phyloP scores from a whole-genome alignment of 2,888 invertebrate genomes.

The Agriopis marginaria region DNA sequence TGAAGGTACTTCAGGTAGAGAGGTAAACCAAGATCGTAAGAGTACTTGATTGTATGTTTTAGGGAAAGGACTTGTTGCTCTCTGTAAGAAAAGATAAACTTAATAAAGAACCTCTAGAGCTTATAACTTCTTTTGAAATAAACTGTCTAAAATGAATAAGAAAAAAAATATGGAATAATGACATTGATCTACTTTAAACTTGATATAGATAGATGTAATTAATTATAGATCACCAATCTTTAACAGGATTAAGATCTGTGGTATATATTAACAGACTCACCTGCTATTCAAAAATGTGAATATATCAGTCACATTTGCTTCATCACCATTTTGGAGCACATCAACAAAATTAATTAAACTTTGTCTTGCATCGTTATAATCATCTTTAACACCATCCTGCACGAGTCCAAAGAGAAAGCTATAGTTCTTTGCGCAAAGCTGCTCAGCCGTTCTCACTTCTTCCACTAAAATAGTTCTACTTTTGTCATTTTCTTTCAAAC shows the following conservation, averaged over 20 bases:
- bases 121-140: background rate
- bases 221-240: background rate
- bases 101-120: background rate
- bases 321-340: conserved; percentile 50
- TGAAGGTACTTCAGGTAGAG: conserved; percentile 76
- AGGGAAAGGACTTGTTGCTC: conserved; percentile 59
- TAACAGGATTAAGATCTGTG: too few relatives aligned
- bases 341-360: conserved; percentile 62
- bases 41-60: conserved; percentile 64
- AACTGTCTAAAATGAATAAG: too few relatives aligned
- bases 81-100: conserved; percentile 55
- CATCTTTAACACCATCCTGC: conserved; percentile 54
- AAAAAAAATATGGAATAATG: too few relatives aligned
- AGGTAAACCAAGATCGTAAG: conserved; percentile 72
- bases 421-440: conserved; percentile 71
- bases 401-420: conserved; percentile 60
- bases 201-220: background rate
- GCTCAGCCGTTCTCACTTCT: conserved; percentile 60
- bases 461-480: conserved; percentile 64
- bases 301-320: conserved; percentile 55
- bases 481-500: conserved; percentile 59
- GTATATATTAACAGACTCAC: conserved; percentile 53
- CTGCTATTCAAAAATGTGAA: conserved; percentile 63
- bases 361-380: conserved; percentile 55
- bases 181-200: background rate